Percentiles rank a stretch among this genome's conserved stretches.
Evolutionary conservation across 2,113 vertebrate genomes (phyloP).

Genomic region (Delphinapterus leucas): DNA sequence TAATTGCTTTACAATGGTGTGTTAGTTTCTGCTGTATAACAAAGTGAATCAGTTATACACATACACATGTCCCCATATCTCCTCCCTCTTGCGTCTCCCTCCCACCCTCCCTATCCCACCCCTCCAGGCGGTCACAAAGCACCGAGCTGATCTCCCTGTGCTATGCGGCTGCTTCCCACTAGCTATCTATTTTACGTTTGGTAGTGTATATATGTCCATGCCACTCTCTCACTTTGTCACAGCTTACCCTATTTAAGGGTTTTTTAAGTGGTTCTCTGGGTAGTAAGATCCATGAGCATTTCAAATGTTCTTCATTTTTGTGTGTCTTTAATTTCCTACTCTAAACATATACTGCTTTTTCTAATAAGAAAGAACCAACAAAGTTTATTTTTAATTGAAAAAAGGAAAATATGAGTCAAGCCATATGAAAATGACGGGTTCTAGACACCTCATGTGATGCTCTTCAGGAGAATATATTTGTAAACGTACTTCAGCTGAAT

Average conservation of each 20-base stretch:
- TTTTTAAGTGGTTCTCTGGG: background rate
- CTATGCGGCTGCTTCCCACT: too few relatives aligned
- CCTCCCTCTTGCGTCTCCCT: too few relatives aligned
- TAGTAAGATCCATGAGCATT: background rate
- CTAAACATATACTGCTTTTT: background rate
- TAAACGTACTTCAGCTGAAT: background rate
- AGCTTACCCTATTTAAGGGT: background rate
- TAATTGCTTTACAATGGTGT: too few relatives aligned
- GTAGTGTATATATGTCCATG: too few relatives aligned
- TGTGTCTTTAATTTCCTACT: background rate
- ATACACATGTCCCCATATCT: too few relatives aligned
- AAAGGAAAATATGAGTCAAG: background rate
- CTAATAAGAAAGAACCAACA: background rate
- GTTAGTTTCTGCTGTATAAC: too few relatives aligned
- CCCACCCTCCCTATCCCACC: too few relatives aligned
- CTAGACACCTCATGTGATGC: background rate
- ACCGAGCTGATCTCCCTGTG: too few relatives aligned
- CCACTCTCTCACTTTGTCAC: too few relatives aligned
- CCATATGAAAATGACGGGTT: background rate
- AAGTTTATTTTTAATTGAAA: slow-evolving; percentile 8
- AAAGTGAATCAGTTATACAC: too few relatives aligned
- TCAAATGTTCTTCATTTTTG: background rate
- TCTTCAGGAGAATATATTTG: background rate
- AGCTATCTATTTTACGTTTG: too few relatives aligned
- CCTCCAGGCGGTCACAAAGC: too few relatives aligned